Evolutionary conservation across 53 echinoderm and acorn worm genomes (phyloP), one percentile per base, ranked within the genome.

Genomic region (Henricia sp.): DNA sequence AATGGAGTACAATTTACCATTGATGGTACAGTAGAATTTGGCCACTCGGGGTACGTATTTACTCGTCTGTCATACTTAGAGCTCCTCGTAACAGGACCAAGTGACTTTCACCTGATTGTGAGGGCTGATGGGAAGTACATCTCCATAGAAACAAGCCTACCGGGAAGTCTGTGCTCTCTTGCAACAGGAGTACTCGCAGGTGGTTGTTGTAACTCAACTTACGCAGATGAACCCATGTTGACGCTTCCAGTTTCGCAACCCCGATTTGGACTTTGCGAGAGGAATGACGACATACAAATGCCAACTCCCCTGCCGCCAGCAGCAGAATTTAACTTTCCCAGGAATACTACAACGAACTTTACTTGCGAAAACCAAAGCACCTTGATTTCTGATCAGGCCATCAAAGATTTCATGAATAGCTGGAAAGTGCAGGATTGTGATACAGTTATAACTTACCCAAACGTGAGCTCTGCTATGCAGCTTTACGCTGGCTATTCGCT

Each of bases 61-160:
- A 80, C 50, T 3, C 83, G 92, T 37, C 82, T 95, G 23, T 95
- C 95, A n/a, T 90, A 85, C 68, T 64, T 77, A 40, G 95, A 95
- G 82, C 85, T 95, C 36, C 53, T 67, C 28, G 70, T 90, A 26
- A 71, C 70, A 28, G 95, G 95, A 74, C 95, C 95, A 46, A 87
- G 77, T 70, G 76, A 85, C 41, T 76, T 95, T 48, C 48, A 25
- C 14, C 75, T 95, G 28, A 88, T 85, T 30, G 69, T 92, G 51
- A 50, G 92, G 57, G 86, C 92, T 58, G 86, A 90, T 68, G 92
- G 90, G 3, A 71, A 71, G 40, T 90, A 90, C 52, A 48, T 95
- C 17, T 82, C 90, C 13, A 53, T 95, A 28, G 88, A 92, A 69
- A 83, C 88, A 37, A 66, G 50, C 26, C 50, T 95, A 21, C 90